Evolutionary conservation across 2,888 invertebrate genomes (phyloP), one percentile per base, ranked within the genome.

Genomic region (Megamerina dolium): DNA sequence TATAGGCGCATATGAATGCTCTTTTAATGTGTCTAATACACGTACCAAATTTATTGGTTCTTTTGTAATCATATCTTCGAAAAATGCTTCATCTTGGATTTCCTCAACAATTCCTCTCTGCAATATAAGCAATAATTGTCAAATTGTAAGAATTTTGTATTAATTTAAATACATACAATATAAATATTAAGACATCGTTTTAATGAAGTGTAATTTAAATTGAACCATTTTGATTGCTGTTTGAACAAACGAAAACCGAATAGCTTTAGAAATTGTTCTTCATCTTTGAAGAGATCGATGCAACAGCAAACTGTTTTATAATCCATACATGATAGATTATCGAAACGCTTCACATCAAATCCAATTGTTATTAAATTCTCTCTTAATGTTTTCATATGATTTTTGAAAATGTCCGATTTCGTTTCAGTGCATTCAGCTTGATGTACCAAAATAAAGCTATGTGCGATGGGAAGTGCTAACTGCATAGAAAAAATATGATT

Each of bases 21-120:
- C 46, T 43, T 68, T 68, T 9, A 69, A 46, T 5, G 50, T 58
- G 5, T 49, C 55, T 12, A 66, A 51, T 3, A 63, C 40, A n/a
- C 59, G 52, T 1, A 68, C 48, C 46, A 68, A 37, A 21, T 55
- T 21, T 12, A 59, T 39, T 2, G 65, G 53, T 34, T 61, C 46
- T 13, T 55, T 53, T 16, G 41, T 45, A 6, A 58, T 44, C 4
- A 53, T 23, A 21, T 43, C 8, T 36, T 10, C 14, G 17, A n/a
- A 35, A n/a, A 26, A 12, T 9, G 16, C 14, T 9, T 31, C 9
- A 3, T 8, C 31, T 10, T n/a, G 9, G 26, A 10, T 23, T 23
- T 27, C 13, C 14, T 20, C 16, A 10, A 20, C 19, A 38, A 12
- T 12, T 29, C n/a, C n/a, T 26, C 16, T 20, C 5, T 19, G n/a